Evolutionary conservation across 2,113 vertebrate species (phyloP), one percentile per base, ranked within the genome.

Genomic region (Caretta caretta): DNA sequence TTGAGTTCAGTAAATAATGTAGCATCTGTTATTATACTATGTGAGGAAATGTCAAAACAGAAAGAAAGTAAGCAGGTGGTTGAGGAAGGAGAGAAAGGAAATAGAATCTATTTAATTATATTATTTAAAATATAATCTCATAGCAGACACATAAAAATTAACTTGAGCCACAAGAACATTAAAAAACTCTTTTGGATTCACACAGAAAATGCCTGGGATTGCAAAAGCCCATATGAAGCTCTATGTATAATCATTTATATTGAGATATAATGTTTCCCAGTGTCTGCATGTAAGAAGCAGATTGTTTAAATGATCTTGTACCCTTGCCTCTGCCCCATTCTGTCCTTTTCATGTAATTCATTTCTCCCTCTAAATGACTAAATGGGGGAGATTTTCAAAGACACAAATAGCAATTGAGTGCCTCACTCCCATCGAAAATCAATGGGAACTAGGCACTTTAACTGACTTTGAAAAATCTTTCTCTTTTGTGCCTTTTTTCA

Each of bases 1-100:
- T 99, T 99, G 98, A 98, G 98, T 98, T 99, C 98, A 99, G 99
- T 99, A 99, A 99, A 99, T 99, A 99, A 99, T 99, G 98, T 98
- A 98, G 98, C 98, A 98, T 98, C 98, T 99, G 99, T 99, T 99
- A 98, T 99, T 99, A 98, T 98, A 99, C 95, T 99, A 98, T 99
- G 98, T 97, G 98, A 97, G 98, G 98, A 98, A 98, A 98, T 99
- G 99, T 99, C 99, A 99, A 98, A 99, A 99, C 98, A 99, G 98
- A 98, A 98, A 99, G 95, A 97, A 88, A 97, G 96, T 96, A 97
- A 97, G 97, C 97, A 98, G 98, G 97, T 98, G 98, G 94, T 93
- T 96, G 87, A 97, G 91, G 95, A 97, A 51, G 93, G 93, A 94
- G 92, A 95, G 82, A 29, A 80, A 94, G 90, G 97, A 98, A 97